phyloP scores from a whole-genome alignment of 2,888 invertebrate species.

The Caenorhabditis sp. region DNA sequence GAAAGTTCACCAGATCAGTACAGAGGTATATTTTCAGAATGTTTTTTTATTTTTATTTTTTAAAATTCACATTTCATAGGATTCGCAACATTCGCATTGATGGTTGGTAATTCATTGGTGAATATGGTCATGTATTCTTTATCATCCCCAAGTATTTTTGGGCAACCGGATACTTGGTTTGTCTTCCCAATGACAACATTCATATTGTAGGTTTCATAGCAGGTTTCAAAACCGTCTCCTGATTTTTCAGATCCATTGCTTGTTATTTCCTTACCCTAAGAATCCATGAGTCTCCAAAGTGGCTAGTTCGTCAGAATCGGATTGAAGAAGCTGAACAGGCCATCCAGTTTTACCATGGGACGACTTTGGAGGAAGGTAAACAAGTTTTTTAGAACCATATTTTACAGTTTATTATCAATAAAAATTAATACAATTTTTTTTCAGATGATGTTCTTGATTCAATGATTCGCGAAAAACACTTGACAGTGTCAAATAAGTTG shows the following conservation, averaged over 20 bases:
- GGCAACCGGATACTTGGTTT: slow-evolving; percentile 28
- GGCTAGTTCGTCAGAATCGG: slow-evolving; percentile 37
- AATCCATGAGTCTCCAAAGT: slow-evolving; percentile 51
- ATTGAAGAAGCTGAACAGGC: slow-evolving; percentile 35
- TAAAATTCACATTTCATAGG: slow-evolving; percentile 12
- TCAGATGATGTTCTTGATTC: slow-evolving; percentile 16
- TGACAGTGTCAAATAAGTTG: slow-evolving; percentile 22
- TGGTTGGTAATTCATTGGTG: not conserved
- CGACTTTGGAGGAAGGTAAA: not conserved
- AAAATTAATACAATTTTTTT: not conserved
- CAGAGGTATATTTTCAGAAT: slow-evolving; percentile 11
- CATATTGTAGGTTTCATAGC: slow-evolving; percentile 10
- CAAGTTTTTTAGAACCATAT: slow-evolving; percentile 11
- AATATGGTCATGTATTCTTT: slow-evolving; percentile 3
- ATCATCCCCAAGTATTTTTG: slow-evolving; percentile 22
- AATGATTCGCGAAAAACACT: slow-evolving; percentile 20
- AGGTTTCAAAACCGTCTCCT: not conserved
- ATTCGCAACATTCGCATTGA: slow-evolving; percentile 6
- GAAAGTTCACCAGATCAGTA: slow-evolving; percentile 45
- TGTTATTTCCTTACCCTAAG: slow-evolving; percentile 16
- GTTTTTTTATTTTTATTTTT: not conserved
- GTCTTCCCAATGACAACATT: slow-evolving; percentile 18
- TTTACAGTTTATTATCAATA: no score
- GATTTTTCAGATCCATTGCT: slow-evolving; percentile 26
- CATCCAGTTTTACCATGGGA: slow-evolving; percentile 35